phyloP scores from a whole-genome alignment of 2,113 vertebrate genomes.

The Ursus arctos region DNA sequence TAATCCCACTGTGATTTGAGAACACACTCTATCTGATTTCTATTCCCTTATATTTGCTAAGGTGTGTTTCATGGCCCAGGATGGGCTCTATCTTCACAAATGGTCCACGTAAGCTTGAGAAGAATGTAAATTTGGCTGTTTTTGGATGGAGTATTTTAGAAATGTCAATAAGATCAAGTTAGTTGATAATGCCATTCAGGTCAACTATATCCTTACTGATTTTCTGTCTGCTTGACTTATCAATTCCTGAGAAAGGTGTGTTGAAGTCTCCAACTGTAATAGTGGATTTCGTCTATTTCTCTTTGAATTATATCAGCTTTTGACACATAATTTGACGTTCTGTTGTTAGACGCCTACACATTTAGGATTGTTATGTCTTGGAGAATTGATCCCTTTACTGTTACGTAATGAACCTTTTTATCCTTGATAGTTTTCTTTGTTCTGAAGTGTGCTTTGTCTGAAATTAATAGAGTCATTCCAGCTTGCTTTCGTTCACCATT shows the following conservation, averaged over 20 bases:
- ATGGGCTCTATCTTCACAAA: neutral
- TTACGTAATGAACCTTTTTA: neutral
- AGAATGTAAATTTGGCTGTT: neutral
- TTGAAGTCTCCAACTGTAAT: neutral
- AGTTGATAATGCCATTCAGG: conserved; percentile 50
- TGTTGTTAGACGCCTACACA: neutral
- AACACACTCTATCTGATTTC: neutral
- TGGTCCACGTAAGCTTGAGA: neutral
- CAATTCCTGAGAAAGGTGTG: neutral
- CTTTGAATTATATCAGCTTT: neutral
- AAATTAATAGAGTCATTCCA: neutral
- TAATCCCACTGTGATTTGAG: neutral
- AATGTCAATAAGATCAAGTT: conserved; percentile 61
- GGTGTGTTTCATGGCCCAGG: neutral
- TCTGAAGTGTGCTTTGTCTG: neutral
- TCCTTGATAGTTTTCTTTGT: neutral
- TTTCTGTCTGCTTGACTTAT: conserved; percentile 52
- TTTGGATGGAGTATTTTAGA: conserved; percentile 50
- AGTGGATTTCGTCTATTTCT: conserved; percentile 6
- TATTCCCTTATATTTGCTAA: neutral
- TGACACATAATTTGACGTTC: neutral
- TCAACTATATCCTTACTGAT: conserved; percentile 46
- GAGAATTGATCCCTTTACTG: neutral
- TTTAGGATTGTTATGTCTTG: neutral
- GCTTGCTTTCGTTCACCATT: neutral